Conservation (phyloP, 2,888 invertebrate species). For the Nasonovia ribisnigri region DNA sequence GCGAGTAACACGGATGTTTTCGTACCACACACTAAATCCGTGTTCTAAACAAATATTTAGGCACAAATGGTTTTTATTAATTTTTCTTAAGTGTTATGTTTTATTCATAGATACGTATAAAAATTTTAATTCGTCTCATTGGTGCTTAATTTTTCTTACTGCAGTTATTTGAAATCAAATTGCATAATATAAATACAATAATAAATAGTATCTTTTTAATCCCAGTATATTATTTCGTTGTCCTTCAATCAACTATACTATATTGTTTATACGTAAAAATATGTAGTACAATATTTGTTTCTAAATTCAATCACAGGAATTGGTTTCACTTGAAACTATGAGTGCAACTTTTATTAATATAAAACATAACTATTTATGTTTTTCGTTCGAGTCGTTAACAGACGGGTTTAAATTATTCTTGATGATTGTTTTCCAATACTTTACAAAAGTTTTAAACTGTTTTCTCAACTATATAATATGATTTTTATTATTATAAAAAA, state of each 20-base stretch:
- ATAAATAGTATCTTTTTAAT: not conserved
- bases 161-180: not conserved
- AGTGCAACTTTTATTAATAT: constrained; percentile 13
- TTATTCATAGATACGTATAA: not conserved
- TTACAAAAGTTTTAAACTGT: not conserved
- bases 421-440: not conserved
- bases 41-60: not conserved
- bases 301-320: not conserved
- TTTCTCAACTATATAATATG: not conserved
- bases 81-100: no score
- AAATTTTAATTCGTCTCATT: not conserved
- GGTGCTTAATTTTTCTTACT: not conserved
- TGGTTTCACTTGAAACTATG: not conserved
- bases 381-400: not conserved
- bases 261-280: not conserved
- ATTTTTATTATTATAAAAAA: constrained; percentile 1
- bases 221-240: not conserved
- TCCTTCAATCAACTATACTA: not conserved
- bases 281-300: not conserved
- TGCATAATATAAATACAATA: no score
- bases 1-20: not conserved
- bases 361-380: not conserved
- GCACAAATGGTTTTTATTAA: not conserved
- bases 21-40: not conserved
- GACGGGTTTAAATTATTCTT: not conserved